A percentile compares a stretch with the other conserved stretches of the same genome.
phyloP scores from a whole-genome alignment of 2,888 invertebrate species.

The Perdita meconis region DNA sequence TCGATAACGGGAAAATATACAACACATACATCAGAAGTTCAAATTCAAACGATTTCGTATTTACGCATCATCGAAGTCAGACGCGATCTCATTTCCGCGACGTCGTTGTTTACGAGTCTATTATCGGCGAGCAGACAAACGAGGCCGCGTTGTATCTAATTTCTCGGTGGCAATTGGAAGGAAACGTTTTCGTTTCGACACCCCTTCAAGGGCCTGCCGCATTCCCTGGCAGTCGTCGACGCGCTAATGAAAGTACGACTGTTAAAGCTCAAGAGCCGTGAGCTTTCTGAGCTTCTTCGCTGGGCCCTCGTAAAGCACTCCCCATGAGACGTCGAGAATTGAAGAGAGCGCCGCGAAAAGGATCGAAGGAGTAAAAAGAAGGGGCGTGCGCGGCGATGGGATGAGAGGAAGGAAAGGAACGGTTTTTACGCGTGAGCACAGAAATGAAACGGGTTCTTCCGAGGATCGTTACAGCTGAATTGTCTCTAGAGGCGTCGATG shows the following conservation, averaged over 20 bases:
- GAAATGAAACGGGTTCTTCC: slow-evolving; percentile 74
- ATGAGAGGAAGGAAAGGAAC: slow-evolving; percentile 42
- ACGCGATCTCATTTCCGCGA: slow-evolving; percentile 22
- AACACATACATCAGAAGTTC: slow-evolving; percentile 16
- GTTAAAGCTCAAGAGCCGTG: slow-evolving; percentile 78
- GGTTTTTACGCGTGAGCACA: slow-evolving; percentile 74
- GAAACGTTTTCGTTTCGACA: slow-evolving; percentile 67
- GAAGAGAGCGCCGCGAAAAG: slow-evolving; percentile 59
- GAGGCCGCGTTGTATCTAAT: slow-evolving; percentile 57
- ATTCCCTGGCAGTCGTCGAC: slow-evolving; percentile 58
- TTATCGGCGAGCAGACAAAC: slow-evolving; percentile 42
- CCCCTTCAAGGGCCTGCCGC: slow-evolving; percentile 49
- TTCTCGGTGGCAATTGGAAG: slow-evolving; percentile 58
- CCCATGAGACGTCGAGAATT: slow-evolving; percentile 67
- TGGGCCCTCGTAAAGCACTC: slow-evolving; percentile 66
- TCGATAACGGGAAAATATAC: neutral
- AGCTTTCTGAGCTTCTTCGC: slow-evolving; percentile 71
- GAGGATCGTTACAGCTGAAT: slow-evolving; percentile 75
- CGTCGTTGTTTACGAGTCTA: slow-evolving; percentile 47
- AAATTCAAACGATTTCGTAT: neutral
- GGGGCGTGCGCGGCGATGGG: slow-evolving; percentile 31
- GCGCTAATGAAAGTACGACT: slow-evolving; percentile 81
- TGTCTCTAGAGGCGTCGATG: slow-evolving; percentile 62
- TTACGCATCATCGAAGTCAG: slow-evolving; percentile 11
- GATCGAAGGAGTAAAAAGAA: slow-evolving; percentile 63